Conservation (phyloP, 2,113 vertebrate genomes). For the Pyrgilauda ruficollis region DNA sequence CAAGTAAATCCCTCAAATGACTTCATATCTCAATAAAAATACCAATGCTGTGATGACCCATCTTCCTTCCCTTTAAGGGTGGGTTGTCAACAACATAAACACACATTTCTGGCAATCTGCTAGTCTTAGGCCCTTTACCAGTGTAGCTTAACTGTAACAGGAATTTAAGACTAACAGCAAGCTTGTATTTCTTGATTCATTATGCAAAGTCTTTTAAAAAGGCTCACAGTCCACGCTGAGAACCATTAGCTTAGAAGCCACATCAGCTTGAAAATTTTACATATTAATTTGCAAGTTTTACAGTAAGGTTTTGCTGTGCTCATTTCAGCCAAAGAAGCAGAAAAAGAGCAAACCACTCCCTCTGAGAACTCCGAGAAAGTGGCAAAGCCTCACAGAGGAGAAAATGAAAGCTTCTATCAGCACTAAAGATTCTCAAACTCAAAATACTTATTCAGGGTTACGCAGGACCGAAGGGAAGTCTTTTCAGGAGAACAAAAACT, state of each 20-base stretch:
- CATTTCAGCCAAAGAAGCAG: not conserved
- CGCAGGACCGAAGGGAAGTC: not conserved
- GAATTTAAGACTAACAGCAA: not conserved
- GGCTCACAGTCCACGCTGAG: not conserved
- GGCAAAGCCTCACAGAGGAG: not conserved
- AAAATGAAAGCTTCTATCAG: not conserved
- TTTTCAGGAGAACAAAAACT: not conserved
- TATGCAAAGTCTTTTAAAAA: not conserved
- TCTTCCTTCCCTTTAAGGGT: not conserved
- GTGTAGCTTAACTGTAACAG: not conserved
- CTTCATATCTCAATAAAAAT: not conserved
- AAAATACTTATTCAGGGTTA: not conserved
- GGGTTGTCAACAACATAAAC: not conserved
- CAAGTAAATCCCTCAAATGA: not conserved
- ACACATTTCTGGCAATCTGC: not conserved
- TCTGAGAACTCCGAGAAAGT: not conserved
- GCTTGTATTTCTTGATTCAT: not conserved
- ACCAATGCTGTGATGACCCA: rapidly evolving
- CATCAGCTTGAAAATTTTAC: not conserved
- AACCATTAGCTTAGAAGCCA: not conserved
- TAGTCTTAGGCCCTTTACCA: not conserved
- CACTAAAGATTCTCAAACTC: not conserved
- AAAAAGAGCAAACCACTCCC: not conserved
- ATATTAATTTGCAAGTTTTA: not conserved
- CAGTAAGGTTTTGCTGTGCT: not conserved